Conservation (phyloP, 2,113 vertebrate species). For the Osmerus mordax region DNA sequence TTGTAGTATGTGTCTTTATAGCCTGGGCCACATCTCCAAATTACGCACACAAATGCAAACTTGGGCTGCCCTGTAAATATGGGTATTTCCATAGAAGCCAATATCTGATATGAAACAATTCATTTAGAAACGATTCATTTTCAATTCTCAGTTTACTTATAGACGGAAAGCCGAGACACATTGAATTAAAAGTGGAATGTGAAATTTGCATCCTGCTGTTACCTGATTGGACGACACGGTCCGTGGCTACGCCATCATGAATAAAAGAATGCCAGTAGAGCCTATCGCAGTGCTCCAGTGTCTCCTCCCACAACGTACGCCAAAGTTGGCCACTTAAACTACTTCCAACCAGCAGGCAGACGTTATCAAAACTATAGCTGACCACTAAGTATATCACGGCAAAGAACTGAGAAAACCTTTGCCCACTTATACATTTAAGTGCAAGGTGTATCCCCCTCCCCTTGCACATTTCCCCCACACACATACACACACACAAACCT, state of each 20-base stretch:
- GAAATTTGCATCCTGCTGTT: conserved; percentile 33
- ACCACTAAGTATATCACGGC: conserved; percentile 65
- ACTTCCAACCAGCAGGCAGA: conserved; percentile 76
- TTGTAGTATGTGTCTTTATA: no score
- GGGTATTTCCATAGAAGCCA: no score
- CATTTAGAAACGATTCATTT: no score
- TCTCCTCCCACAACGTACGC: conserved; percentile 73
- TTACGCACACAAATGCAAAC: no score
- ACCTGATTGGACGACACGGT: conserved; percentile 73
- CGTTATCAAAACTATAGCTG: conserved; percentile 61
- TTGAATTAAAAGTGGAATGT: conserved; percentile 60
- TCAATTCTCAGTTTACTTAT: background rate
- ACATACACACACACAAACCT: conserved; percentile 11
- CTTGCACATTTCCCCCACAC: conserved; percentile 25
- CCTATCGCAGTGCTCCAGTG: conserved; percentile 79
- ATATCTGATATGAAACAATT: no score
- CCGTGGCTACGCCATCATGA: conserved; percentile 72
- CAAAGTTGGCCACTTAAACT: conserved; percentile 79
- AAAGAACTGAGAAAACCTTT: conserved; percentile 55
- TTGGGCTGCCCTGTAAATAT: no score
- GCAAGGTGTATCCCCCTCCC: conserved; percentile 17
- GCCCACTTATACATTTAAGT: conserved; percentile 23
- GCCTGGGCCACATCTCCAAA: no score
- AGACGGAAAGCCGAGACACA: conserved; percentile 33
- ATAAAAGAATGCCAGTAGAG: conserved; percentile 82